Evolutionary conservation across 2,113 vertebrate species (phyloP).

Genomic region (Silurus asotus): DNA sequence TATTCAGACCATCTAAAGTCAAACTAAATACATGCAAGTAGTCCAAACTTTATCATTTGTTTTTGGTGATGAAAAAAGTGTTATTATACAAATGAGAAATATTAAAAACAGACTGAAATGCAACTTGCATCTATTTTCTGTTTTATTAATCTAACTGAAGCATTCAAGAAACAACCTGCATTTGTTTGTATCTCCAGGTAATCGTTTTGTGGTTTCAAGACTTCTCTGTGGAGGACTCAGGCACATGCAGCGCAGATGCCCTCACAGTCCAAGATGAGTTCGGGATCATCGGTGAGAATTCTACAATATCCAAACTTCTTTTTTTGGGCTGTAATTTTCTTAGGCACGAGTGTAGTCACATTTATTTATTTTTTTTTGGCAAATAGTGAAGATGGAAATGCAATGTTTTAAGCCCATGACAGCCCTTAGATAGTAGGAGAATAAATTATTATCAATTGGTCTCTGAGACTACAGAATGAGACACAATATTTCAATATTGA

Average conservation of each 20-base stretch:
- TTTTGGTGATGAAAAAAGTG: not conserved
- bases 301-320: not conserved
- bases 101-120: not conserved
- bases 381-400: not conserved
- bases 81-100: not conserved
- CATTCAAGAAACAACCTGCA: not conserved
- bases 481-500: not conserved
- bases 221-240: conserved; percentile 69
- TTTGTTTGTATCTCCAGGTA: conserved; percentile 64
- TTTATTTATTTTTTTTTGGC: not conserved
- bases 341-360: not conserved
- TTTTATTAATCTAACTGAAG: not conserved
- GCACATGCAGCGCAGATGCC: conserved; percentile 66
- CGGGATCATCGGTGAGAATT: conserved; percentile 67
- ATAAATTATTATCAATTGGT: not conserved
- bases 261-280: conserved; percentile 69
- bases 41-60: not conserved
- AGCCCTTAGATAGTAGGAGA: not conserved
- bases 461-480: too few relatives aligned
- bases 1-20: not conserved
- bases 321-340: not conserved
- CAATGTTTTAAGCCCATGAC: not conserved
- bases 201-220: conserved; percentile 76
- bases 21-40: not conserved
- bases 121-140: not conserved